Conservation (phyloP, 2,797 vertebrate species). For the Uromys caudimaculatus region DNA sequence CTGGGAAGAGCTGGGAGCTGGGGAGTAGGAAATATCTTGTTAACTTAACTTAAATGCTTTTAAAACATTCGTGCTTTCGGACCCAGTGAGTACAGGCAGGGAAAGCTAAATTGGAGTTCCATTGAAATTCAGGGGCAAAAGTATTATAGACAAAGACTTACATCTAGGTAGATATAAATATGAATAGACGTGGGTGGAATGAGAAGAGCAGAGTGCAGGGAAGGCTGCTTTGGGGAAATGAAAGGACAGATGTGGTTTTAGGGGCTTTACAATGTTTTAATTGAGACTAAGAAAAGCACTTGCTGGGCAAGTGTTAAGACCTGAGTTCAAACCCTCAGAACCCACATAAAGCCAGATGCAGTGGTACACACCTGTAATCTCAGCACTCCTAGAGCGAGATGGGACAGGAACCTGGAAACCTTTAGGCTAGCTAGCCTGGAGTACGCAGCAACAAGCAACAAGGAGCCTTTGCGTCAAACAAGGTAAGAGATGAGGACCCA, state of each 20-base stretch:
- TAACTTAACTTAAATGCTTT: background rate
- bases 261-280: background rate
- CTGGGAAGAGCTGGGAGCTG: background rate
- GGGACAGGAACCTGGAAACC: background rate
- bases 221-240: background rate
- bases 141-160: background rate
- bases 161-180: background rate
- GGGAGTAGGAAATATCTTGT: background rate
- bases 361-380: background rate
- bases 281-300: background rate
- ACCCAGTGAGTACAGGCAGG: background rate
- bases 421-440: background rate
- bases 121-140: background rate
- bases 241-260: background rate
- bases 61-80: background rate
- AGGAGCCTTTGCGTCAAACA: too few species aligned
- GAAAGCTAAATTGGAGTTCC: constrained; percentile 7
- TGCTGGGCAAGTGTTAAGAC: background rate
- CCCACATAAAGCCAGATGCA: background rate
- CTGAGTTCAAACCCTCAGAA: background rate
- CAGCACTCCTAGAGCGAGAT: too few species aligned
- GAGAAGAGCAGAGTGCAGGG: background rate
- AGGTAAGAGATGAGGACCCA: background rate
- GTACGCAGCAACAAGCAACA: background rate
- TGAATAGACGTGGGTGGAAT: background rate